phyloP scores from a whole-genome alignment of 2,797 vertebrate genomes.

The Chiroxiphia lanceolata region DNA sequence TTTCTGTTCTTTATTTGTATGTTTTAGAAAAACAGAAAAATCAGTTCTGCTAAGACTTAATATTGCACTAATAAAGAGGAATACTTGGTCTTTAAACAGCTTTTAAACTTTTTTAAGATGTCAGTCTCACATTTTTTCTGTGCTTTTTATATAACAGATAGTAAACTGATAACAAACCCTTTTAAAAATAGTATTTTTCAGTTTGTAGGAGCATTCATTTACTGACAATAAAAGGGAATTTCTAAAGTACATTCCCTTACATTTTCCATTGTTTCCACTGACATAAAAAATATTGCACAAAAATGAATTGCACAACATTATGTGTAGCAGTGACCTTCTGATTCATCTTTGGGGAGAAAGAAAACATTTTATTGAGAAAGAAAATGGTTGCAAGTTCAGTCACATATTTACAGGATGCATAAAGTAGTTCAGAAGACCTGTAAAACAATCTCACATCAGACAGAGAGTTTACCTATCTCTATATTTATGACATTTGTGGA shows the following conservation, averaged over 20 bases:
- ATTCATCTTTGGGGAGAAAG: not conserved
- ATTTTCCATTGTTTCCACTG: not conserved
- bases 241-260: not conserved
- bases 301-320: not conserved
- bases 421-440: not conserved
- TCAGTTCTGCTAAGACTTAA: not conserved
- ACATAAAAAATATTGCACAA: not conserved
- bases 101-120: not conserved
- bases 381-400: not conserved
- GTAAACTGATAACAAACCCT: not conserved
- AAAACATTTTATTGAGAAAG: not conserved
- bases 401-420: not conserved
- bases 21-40: not conserved
- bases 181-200: not conserved
- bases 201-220: not conserved
- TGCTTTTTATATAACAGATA: not conserved
- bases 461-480: not conserved
- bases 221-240: not conserved
- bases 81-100: not conserved
- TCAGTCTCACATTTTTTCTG: not conserved
- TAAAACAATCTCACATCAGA: not conserved
- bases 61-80: not conserved
- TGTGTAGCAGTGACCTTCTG: not conserved
- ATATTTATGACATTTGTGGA: not conserved
- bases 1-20: not conserved